Conservation (phyloP, 1,140 invertebrate species). For the Hirudo medicinalis region DNA sequence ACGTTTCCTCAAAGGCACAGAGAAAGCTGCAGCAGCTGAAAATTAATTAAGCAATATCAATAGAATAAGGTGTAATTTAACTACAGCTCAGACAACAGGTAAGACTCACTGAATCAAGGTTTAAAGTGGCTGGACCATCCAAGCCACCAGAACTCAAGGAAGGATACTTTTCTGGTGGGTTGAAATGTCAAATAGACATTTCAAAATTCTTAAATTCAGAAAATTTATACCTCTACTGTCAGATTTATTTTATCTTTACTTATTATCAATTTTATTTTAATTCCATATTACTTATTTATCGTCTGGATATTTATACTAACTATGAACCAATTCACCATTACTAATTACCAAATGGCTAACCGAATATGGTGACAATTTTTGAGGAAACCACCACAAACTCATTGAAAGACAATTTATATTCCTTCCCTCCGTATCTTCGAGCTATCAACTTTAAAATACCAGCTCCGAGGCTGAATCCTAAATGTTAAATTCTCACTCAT, state of each 20-base stretch:
- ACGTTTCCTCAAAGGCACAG: background rate
- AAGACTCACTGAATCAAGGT: background rate
- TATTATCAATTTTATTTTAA: background rate
- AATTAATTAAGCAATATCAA: background rate
- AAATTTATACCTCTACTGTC: background rate
- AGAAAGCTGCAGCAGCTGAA: background rate
- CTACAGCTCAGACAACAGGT: background rate
- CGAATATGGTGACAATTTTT: conserved; percentile 14
- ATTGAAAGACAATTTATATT: conserved; percentile 14
- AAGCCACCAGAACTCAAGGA: background rate
- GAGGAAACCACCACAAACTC: conserved; percentile 12
- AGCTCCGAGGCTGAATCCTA: conserved; percentile 13
- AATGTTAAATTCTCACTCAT: background rate
- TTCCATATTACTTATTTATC: too few relatives aligned
- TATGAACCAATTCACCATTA: too few relatives aligned
- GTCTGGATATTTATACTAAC: too few relatives aligned
- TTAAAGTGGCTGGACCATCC: background rate
- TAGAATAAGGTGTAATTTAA: background rate
- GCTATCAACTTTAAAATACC: conserved; percentile 8
- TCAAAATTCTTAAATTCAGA: too few relatives aligned
- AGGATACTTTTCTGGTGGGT: background rate
- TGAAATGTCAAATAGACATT: too few relatives aligned
- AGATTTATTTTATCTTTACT: background rate
- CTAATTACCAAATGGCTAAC: conserved; percentile 3
- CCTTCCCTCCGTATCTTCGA: conserved; percentile 11